phyloP scores from a whole-genome alignment of 1,140 invertebrate genomes.

The Drosophila hydei region DNA sequence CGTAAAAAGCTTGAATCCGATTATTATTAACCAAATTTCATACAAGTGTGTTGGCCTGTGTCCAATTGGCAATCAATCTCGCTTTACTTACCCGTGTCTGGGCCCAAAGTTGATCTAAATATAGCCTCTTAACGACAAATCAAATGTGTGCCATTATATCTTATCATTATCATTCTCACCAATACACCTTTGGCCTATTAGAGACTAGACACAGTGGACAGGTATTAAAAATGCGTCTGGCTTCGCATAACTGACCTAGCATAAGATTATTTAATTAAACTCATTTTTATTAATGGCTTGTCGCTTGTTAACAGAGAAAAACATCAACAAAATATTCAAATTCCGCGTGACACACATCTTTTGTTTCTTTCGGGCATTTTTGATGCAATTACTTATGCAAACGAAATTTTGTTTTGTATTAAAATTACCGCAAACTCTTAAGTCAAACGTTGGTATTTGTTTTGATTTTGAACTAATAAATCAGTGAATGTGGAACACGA shows the following conservation, averaged over 20 bases:
- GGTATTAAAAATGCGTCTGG: conserved; percentile 7
- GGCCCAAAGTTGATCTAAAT: too few species aligned
- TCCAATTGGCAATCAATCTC: too few species aligned
- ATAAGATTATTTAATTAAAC: conserved; percentile 30
- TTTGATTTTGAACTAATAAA: background rate
- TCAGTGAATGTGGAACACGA: conserved; percentile 26
- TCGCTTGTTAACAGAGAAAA: background rate
- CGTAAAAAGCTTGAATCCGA: too few species aligned
- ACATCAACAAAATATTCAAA: conserved; percentile 50
- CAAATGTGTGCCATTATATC: background rate
- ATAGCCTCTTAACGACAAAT: too few species aligned
- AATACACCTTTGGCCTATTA: too few species aligned
- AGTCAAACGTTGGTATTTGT: background rate
- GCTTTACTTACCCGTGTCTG: too few species aligned
- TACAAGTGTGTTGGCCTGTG: too few species aligned
- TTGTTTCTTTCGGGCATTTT: background rate
- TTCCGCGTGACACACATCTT: conserved; percentile 55
- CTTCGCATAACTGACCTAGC: conserved; percentile 32
- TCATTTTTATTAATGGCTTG: conserved; percentile 13
- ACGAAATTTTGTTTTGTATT: background rate
- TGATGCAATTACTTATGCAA: conserved; percentile 5
- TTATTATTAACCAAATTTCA: too few species aligned
- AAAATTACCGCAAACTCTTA: background rate
- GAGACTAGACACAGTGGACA: background rate
- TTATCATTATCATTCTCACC: background rate